Evolutionary conservation across 2,888 invertebrate species (phyloP).

Genomic region (Glyphotaelius pellucidus): DNA sequence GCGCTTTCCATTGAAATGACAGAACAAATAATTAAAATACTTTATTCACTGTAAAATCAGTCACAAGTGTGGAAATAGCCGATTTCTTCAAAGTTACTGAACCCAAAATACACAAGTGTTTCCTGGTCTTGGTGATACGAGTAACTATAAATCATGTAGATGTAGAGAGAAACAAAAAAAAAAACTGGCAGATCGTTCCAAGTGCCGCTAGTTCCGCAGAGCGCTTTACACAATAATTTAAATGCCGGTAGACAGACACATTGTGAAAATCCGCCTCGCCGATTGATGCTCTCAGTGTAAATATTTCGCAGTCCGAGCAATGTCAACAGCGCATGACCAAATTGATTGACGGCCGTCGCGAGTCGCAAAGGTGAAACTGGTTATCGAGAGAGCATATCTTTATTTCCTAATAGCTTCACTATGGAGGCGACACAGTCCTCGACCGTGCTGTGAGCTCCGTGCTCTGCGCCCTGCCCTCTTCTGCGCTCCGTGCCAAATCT

Average conservation of each 20-base stretch:
- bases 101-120: too few species aligned
- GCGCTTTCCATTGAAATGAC: too few species aligned
- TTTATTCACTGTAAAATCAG: too few species aligned
- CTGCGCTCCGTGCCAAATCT: slow-evolving; percentile 22
- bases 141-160: too few species aligned
- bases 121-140: too few species aligned
- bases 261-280: slow-evolving; percentile 12
- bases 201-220: too few species aligned
- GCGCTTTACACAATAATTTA: background rate
- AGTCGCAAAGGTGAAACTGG: slow-evolving; percentile 12
- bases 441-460: background rate
- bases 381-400: background rate
- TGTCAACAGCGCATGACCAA: slow-evolving; percentile 20
- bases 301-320: slow-evolving; percentile 32
- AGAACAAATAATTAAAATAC: too few species aligned
- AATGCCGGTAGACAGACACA: slow-evolving; percentile 7
- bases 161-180: too few species aligned
- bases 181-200: too few species aligned
- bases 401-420: slow-evolving; percentile 25
- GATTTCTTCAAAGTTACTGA: too few species aligned
- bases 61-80: too few species aligned
- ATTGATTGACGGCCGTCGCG: background rate
- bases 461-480: background rate
- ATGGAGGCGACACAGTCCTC: background rate
- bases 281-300: background rate